Base-by-base conservation (phyloP, 1,140 invertebrate species). In the Hormaphis cornu region DNA sequence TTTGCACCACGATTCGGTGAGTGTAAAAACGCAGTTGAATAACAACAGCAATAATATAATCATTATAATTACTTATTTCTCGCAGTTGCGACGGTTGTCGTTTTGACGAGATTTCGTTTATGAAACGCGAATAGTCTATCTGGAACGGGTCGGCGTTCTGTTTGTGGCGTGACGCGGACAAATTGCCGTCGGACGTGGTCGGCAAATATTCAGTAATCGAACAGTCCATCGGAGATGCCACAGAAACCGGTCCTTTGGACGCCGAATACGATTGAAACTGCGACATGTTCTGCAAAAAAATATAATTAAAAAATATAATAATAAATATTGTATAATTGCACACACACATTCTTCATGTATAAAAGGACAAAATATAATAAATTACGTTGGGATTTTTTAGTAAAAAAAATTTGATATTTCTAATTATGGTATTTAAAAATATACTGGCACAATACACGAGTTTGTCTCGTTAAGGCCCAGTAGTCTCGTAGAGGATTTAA, bases 81-180 rank as follows among this genome's bases (percentile, higher is more conserved):
- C 79, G 75, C 4, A 78, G 78, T 0, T 76, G 75, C 0, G 75
- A 75, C 1, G 79, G 73, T 50, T 76, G 71, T 28, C 79, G 75
- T 20, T 74, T 70, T 56, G 76, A 79, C 0, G 79, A 76, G 22
- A 77, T 69, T 6, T 79, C 76, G 6, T 77, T 79, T 42, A 73
- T 77, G 42, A 80, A 80, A 8, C 75, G 58, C 10, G 76, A 74
- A 54, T 77, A 80, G 71, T 80, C 76, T 69, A 79, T 76, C 58
- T 76, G 74, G 9, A 20, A 22, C 20, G 44, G 44, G 2, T 42
- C 1, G 35, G 6, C 20, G 16, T 3, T 24, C 0, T 24, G 37
- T 40, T 40, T 20, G 16, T 40, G 10, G 3, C 26, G 6, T 56
- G 30, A 16, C 5, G n/a, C 26, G 16, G n/a, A 16, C 18, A n/a